Conservation (phyloP, 2,113 vertebrate genomes). For the Amblyornis subalaris region DNA sequence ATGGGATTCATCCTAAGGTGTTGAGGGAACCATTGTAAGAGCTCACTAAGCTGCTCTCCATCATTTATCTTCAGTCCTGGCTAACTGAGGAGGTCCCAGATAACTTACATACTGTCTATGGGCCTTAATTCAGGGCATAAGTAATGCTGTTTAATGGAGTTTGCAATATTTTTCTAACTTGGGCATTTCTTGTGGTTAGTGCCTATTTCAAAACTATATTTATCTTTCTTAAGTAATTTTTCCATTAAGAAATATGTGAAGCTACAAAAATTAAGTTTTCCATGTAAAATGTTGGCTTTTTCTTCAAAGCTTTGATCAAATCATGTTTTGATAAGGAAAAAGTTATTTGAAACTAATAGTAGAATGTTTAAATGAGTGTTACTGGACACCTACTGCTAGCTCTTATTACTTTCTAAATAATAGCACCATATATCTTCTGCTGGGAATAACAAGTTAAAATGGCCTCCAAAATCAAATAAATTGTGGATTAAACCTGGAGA, state of each 20-base stretch:
- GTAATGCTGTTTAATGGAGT: not conserved
- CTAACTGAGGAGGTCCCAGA: not conserved
- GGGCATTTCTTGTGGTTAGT: not conserved
- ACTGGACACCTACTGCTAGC: not conserved
- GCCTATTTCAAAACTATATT: not conserved
- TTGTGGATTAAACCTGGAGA: not conserved
- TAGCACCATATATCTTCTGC: not conserved
- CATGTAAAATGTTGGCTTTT: not conserved
- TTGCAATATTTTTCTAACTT: not conserved
- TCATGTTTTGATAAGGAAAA: not conserved
- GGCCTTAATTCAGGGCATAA: not conserved
- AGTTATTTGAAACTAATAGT: not conserved
- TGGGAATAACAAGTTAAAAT: not conserved
- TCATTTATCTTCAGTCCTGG: not conserved
- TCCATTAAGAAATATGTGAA: not conserved
- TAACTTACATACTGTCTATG: fast-evolving
- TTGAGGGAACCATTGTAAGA: not conserved
- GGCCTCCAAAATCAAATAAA: not conserved
- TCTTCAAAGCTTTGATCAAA: not conserved
- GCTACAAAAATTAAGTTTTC: not conserved
- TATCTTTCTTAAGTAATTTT: not conserved
- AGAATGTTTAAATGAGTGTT: not conserved
- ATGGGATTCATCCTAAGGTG: not conserved
- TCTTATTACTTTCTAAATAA: conserved; percentile 8
- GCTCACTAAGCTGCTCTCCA: not conserved